Conservation (phyloP, 2,888 invertebrate genomes). For the Epirrhoe alternata region DNA sequence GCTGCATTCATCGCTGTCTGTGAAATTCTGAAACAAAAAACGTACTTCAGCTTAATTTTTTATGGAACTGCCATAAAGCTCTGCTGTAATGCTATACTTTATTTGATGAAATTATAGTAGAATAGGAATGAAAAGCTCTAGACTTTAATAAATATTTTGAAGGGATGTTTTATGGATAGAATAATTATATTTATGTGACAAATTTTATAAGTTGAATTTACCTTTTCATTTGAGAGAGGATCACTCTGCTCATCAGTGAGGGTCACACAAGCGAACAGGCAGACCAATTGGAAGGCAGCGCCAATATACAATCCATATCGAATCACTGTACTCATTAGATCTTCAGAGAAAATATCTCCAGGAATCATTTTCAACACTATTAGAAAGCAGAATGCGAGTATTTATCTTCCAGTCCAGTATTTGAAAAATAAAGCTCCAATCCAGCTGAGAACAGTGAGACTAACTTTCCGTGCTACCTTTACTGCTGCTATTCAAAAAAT, state of each 20-base stretch:
- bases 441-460: no score
- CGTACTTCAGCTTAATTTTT: not conserved
- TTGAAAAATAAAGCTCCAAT: no score
- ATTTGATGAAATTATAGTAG: not conserved
- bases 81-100: not conserved
- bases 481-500: no score
- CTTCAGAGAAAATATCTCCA: constrained; percentile 85
- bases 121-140: not conserved
- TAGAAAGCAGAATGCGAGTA: not conserved
- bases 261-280: constrained; percentile 92
- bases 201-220: no score
- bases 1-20: constrained; percentile 90
- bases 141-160: no score
- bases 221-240: constrained; percentile 79
- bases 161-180: no score
- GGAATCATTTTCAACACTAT: constrained; percentile 72
- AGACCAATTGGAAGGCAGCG: constrained; percentile 94
- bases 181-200: not conserved
- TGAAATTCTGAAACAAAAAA: constrained; percentile 72
- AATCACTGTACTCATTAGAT: constrained; percentile 89
- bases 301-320: constrained; percentile 93
- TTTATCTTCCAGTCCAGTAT: not conserved
- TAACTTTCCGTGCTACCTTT: no score
- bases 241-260: constrained; percentile 88
- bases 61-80: not conserved